Conservation (phyloP, 2,113 vertebrate genomes). For the Heterotis niloticus region DNA sequence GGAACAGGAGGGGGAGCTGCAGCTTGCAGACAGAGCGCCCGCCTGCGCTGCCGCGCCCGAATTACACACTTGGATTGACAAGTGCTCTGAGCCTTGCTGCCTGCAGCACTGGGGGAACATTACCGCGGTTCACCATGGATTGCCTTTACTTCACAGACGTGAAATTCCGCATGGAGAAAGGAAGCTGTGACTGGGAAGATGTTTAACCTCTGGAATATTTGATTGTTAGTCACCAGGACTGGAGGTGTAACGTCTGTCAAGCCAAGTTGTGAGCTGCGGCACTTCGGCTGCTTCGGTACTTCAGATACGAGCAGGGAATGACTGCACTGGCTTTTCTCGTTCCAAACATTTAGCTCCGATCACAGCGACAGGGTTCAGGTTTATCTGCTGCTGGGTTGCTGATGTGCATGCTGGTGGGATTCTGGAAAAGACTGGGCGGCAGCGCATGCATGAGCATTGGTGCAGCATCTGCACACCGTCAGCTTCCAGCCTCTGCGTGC, state of each 20-base stretch:
- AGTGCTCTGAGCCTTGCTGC: background rate
- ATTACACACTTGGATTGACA: conserved; percentile 3
- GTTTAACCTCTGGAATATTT: background rate
- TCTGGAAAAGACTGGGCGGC: background rate
- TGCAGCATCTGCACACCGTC: background rate
- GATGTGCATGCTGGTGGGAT: background rate
- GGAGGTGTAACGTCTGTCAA: background rate
- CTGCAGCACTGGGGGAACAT: background rate
- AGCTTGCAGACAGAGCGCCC: no score
- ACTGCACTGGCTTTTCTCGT: no score
- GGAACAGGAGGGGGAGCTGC: no score
- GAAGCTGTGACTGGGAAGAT: no score
- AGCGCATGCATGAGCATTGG: background rate
- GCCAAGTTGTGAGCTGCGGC: background rate
- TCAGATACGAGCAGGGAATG: no score
- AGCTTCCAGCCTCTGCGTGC: conserved; percentile 2
- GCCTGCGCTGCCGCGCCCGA: background rate
- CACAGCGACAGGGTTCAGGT: no score
- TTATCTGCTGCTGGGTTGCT: no score
- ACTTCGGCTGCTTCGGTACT: no score
- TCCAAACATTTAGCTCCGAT: no score
- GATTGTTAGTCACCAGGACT: background rate
- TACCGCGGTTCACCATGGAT: no score
- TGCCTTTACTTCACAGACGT: background rate
- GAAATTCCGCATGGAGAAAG: background rate